Conservation (phyloP, 2,888 invertebrate genomes). For the Myopa testacea region DNA sequence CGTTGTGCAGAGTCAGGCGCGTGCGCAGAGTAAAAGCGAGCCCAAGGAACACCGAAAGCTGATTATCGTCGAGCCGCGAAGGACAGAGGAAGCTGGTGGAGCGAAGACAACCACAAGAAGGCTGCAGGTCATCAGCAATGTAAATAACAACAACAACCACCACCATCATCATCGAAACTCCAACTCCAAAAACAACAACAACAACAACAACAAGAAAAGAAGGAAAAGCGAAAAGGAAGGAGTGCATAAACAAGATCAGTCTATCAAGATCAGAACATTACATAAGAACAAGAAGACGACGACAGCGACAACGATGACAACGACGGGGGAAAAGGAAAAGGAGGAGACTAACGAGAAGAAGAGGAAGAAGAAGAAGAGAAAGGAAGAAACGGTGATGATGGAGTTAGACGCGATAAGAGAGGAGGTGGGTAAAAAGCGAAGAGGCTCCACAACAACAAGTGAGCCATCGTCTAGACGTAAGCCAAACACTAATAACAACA, state of each 20-base stretch:
- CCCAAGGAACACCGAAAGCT: conserved; percentile 52
- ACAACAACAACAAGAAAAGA: conserved; percentile 33
- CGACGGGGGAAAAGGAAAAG: conserved; percentile 38
- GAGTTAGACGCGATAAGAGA: conserved; percentile 48
- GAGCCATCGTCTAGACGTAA: conserved; percentile 51
- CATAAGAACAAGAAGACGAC: conserved; percentile 34
- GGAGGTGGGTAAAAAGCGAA: conserved; percentile 48
- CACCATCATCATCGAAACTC: conserved; percentile 43
- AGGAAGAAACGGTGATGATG: conserved; percentile 46
- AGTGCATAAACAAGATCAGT: conserved; percentile 23
- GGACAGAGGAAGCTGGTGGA: conserved; percentile 3
- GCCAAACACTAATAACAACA: conserved; percentile 48
- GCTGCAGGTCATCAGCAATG: conserved; percentile 47
- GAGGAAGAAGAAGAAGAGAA: conserved; percentile 13
- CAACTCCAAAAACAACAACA: conserved; percentile 38
- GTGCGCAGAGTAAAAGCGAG: conserved; percentile 39
- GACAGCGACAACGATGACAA: conserved; percentile 12
- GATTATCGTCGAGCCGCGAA: conserved; percentile 55
- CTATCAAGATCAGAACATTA: neutral
- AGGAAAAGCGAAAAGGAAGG: conserved; percentile 16
- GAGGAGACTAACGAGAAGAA: conserved; percentile 26
- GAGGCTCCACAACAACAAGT: conserved; percentile 51
- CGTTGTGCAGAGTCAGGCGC: conserved; percentile 29
- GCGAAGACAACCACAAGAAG: conserved; percentile 59
- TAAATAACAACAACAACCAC: conserved; percentile 26